Evolutionary conservation across 2,113 vertebrate species (phyloP).

Genomic region (Alethe diademata): DNA sequence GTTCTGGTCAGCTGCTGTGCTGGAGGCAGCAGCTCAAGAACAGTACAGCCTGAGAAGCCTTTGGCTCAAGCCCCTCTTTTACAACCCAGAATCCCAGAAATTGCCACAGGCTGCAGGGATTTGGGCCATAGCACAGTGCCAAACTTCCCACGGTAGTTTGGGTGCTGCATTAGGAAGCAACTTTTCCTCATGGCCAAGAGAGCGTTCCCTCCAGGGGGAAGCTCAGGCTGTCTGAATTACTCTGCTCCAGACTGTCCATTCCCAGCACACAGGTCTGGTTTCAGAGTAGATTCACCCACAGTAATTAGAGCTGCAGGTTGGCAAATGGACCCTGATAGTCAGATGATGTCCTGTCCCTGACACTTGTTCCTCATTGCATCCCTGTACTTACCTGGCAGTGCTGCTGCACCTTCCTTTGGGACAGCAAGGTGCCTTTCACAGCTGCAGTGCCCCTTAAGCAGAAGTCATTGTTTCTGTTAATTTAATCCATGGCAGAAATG

Average conservation of each 20-base stretch:
- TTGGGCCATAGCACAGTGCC: fast-evolving
- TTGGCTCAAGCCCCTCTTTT: neutral
- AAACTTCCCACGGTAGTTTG: fast-evolving
- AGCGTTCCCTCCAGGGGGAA: neutral
- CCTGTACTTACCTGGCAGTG: neutral
- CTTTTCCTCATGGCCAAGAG: neutral
- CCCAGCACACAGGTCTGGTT: neutral
- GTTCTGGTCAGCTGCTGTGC: neutral
- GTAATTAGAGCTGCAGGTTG: neutral
- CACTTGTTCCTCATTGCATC: neutral
- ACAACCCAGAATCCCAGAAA: neutral
- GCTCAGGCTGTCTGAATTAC: neutral
- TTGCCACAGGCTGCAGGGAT: neutral
- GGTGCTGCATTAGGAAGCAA: neutral
- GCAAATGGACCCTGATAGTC: neutral
- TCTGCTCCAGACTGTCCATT: neutral
- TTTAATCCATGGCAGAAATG: neutral
- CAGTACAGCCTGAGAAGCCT: neutral
- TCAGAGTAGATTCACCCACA: neutral
- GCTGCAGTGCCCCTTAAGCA: neutral
- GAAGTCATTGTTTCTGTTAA: slow-evolving; percentile 29
- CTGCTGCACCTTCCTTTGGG: neutral
- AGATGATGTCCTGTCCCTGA: neutral
- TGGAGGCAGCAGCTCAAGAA: neutral
- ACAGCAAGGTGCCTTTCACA: neutral